phyloP scores from a whole-genome alignment of 2,113 vertebrate species.

The Plotosus lineatus region DNA sequence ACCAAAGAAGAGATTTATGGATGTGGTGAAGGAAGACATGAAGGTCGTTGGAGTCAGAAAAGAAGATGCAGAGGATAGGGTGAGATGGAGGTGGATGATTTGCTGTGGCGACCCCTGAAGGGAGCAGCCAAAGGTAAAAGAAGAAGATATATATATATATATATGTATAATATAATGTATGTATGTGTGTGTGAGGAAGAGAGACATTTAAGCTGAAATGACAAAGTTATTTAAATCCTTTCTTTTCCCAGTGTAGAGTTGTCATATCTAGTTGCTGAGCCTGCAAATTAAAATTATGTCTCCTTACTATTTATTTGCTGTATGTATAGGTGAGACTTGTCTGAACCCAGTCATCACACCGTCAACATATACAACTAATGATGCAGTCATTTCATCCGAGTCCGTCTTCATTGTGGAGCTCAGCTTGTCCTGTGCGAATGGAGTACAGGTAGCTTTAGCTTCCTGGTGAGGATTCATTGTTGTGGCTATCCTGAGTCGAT shows the following conservation, averaged over 20 bases:
- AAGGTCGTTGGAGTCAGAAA: too few species aligned
- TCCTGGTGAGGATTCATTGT: neutral
- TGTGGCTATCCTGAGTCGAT: neutral
- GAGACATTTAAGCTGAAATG: neutral
- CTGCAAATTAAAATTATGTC: neutral
- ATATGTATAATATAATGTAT: too few species aligned
- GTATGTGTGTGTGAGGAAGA: too few species aligned
- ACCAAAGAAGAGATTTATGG: too few species aligned
- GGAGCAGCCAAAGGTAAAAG: too few species aligned
- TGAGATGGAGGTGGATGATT: too few species aligned
- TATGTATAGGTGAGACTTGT: slow-evolving; percentile 80
- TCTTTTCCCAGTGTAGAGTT: too few species aligned
- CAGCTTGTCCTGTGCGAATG: slow-evolving; percentile 84
- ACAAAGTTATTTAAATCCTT: neutral
- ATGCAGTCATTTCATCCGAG: slow-evolving; percentile 89
- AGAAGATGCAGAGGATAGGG: too few species aligned
- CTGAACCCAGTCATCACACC: slow-evolving; percentile 83
- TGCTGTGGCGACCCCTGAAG: too few species aligned
- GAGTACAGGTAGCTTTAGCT: slow-evolving; percentile 79
- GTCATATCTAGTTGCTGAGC: neutral
- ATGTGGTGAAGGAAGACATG: too few species aligned
- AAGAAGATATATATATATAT: too few species aligned
- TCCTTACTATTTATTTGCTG: neutral
- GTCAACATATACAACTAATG: slow-evolving; percentile 88
- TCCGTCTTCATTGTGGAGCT: slow-evolving; percentile 91